Evolutionary conservation across 2,888 invertebrate genomes (phyloP).

Genomic region (Nomada goodeniana): DNA sequence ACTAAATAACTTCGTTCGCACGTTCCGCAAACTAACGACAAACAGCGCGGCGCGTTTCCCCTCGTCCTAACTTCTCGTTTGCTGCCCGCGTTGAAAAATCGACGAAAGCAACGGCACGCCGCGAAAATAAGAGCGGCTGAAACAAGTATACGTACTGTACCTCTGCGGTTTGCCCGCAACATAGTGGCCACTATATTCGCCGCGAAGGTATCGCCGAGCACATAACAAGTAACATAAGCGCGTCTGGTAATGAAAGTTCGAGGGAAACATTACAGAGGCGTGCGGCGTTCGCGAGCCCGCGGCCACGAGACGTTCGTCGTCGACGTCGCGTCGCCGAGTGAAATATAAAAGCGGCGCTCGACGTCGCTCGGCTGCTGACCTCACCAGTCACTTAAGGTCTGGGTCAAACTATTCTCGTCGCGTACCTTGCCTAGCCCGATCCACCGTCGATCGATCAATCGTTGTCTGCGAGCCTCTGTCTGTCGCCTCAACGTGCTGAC

Average conservation of each 20-base stretch:
- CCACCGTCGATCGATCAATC: slow-evolving; percentile 65
- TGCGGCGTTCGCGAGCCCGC: slow-evolving; percentile 12
- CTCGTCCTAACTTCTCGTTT: too few relatives aligned
- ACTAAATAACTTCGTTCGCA: too few relatives aligned
- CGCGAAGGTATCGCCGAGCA: not conserved
- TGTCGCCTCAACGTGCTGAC: slow-evolving; percentile 15
- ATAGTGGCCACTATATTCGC: slow-evolving; percentile 45
- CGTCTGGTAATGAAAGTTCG: slow-evolving; percentile 48
- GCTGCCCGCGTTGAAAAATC: slow-evolving; percentile 6
- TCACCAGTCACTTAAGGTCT: slow-evolving; percentile 75
- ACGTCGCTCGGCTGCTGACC: slow-evolving; percentile 69
- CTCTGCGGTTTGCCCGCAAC: slow-evolving; percentile 40
- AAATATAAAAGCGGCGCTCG: slow-evolving; percentile 70
- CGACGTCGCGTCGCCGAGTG: slow-evolving; percentile 59
- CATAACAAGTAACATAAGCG: slow-evolving; percentile 16
- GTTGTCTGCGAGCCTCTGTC: slow-evolving; percentile 57
- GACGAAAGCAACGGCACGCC: slow-evolving; percentile 6
- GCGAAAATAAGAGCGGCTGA: slow-evolving; percentile 14
- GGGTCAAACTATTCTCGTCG: slow-evolving; percentile 77
- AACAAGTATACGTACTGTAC: not conserved
- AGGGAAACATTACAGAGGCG: slow-evolving; percentile 32
- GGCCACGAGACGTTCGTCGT: not conserved
- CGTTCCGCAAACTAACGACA: too few relatives aligned
- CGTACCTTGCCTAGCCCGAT: slow-evolving; percentile 63
- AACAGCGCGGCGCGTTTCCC: too few relatives aligned